Conservation (phyloP, 2,888 invertebrate species). For the Stegana nigrithorax region DNA sequence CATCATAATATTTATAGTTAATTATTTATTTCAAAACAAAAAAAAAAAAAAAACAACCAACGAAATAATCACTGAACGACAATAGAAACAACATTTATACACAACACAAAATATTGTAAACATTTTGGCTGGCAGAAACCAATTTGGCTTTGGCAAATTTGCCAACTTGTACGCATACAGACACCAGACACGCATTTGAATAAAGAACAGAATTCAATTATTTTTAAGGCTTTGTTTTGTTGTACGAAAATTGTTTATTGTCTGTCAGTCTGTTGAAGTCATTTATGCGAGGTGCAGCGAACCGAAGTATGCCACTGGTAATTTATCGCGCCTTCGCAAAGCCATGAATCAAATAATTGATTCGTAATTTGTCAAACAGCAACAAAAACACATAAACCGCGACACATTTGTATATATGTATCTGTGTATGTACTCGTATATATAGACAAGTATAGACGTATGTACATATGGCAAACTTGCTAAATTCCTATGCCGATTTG, state of each 20-base stretch:
- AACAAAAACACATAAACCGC: neutral
- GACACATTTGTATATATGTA: no score
- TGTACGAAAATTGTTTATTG: neutral
- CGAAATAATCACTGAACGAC: constrained; percentile 19
- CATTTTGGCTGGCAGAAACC: neutral
- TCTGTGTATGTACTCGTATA: no score
- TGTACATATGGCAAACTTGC: no score
- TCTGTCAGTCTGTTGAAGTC: constrained; percentile 25
- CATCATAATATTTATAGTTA: constrained; percentile 39
- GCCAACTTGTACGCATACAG: no score
- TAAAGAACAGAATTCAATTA: no score
- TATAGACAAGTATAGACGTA: no score
- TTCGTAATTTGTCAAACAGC: constrained; percentile 43
- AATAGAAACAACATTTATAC: no score
- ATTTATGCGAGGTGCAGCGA: constrained; percentile 49
- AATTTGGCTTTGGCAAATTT: no score
- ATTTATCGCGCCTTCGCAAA: constrained; percentile 41
- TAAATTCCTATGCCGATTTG: no score
- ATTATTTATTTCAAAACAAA: constrained; percentile 14
- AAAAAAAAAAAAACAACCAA: neutral
- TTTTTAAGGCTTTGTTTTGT: no score
- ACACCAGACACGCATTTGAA: no score
- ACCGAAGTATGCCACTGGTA: constrained; percentile 39
- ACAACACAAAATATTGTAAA: no score
- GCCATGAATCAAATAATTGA: constrained; percentile 55